phyloP scores from a whole-genome alignment of 2,113 vertebrate genomes.

The Coptodon bakossiorum region DNA sequence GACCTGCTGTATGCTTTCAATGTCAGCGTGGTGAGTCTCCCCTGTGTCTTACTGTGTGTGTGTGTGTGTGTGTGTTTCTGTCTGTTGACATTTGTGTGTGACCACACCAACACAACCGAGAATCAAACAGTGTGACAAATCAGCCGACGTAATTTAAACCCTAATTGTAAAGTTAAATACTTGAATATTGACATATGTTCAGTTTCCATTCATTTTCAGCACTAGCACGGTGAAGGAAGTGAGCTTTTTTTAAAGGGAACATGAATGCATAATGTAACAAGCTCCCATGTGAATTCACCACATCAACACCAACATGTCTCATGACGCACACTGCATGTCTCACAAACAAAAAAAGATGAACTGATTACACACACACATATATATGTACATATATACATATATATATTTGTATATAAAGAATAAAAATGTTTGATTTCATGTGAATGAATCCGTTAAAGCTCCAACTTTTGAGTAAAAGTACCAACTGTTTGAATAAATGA shows the following conservation, averaged over 20 bases:
- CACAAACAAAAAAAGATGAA: neutral
- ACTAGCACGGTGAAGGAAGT: neutral
- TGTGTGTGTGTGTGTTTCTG: neutral
- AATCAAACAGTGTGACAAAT: neutral
- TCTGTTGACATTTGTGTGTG: neutral
- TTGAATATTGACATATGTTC: neutral
- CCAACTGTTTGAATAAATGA: neutral
- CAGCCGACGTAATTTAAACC: neutral
- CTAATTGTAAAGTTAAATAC: neutral
- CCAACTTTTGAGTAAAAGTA: neutral
- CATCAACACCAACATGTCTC: neutral
- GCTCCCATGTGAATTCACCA: neutral
- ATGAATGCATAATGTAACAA: neutral
- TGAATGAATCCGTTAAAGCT: neutral
- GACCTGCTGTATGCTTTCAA: constrained; percentile 81
- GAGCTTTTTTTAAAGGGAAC: neutral
- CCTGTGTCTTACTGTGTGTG: neutral
- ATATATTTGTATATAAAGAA: neutral
- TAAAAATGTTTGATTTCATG: neutral
- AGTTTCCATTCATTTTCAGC: neutral
- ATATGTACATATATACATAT: neutral
- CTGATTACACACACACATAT: neutral
- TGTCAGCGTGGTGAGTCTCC: constrained; percentile 75
- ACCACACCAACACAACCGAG: neutral
- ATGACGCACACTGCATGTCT: neutral